Conservation (phyloP, 1,140 invertebrate species). For the Danaus melanippus region DNA sequence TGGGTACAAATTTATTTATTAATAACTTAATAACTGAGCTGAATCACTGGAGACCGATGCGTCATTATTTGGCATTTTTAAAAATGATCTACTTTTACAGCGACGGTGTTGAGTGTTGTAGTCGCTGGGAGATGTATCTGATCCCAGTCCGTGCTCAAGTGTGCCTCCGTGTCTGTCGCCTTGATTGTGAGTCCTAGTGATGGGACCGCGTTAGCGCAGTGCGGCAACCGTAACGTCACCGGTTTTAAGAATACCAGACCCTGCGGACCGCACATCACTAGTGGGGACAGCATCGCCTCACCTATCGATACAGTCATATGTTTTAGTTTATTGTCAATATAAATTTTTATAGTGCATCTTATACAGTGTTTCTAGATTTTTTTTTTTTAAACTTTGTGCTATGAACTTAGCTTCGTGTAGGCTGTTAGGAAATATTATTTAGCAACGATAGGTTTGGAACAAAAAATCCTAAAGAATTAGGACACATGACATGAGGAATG, state of each 20-base stretch:
- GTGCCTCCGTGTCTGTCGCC: constrained; percentile 83
- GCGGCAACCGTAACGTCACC: constrained; percentile 87
- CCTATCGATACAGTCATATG: constrained; percentile 70
- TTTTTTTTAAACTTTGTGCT: too few species aligned
- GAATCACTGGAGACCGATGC: too few species aligned
- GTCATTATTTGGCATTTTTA: constrained; percentile 44
- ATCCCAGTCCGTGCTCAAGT: constrained; percentile 80
- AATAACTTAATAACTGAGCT: too few species aligned
- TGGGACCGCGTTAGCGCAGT: constrained; percentile 81
- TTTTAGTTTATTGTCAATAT: neutral
- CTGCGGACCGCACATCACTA: constrained; percentile 96
- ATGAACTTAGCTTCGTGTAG: too few species aligned
- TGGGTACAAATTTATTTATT: too few species aligned
- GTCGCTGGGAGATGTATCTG: constrained; percentile 82
- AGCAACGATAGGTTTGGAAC: too few species aligned
- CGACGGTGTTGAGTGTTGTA: constrained; percentile 87
- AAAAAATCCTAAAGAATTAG: too few species aligned
- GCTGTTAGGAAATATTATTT: too few species aligned
- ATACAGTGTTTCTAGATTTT: too few species aligned
- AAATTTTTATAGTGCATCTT: too few species aligned
- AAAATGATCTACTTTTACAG: constrained; percentile 92
- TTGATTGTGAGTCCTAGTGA: constrained; percentile 82
- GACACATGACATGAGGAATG: too few species aligned
- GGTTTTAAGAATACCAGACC: constrained; percentile 89
- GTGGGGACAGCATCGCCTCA: constrained; percentile 92